Percentiles rank a stretch among this genome's conserved stretches.
Evolutionary conservation across 2,888 invertebrate genomes (phyloP).

Genomic region (Hipparchia sbordonii): DNA sequence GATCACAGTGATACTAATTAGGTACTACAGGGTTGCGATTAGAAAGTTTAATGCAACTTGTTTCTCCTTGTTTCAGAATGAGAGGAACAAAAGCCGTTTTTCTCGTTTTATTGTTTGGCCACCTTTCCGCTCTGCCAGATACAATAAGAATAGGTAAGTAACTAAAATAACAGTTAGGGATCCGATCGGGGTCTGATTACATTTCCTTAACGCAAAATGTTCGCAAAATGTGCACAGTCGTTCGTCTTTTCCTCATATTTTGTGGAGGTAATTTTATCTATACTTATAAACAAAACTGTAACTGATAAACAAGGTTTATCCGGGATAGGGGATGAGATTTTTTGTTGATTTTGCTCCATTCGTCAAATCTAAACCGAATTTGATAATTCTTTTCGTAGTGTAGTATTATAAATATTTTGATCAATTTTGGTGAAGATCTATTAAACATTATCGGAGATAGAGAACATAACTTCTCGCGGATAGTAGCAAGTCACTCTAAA

Average conservation of each 20-base stretch:
- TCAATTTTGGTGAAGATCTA: too few species aligned
- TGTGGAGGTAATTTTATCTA: background rate
- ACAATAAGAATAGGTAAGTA: slow-evolving; percentile 81
- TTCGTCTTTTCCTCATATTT: background rate
- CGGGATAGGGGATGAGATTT: too few species aligned
- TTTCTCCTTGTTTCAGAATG: slow-evolving; percentile 70
- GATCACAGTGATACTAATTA: slow-evolving; percentile 11
- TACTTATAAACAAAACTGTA: too few species aligned
- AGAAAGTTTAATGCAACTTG: slow-evolving; percentile 31
- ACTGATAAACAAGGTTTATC: too few species aligned
- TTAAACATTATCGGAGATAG: too few species aligned
- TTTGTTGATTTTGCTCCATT: too few species aligned
- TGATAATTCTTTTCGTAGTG: too few species aligned
- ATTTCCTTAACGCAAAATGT: slow-evolving; percentile 4
- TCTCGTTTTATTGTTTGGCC: slow-evolving; percentile 73
- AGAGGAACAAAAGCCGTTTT: slow-evolving; percentile 69
- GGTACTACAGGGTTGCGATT: slow-evolving; percentile 4
- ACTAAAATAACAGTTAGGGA: slow-evolving; percentile 17
- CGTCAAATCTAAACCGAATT: too few species aligned
- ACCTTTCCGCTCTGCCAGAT: slow-evolving; percentile 78
- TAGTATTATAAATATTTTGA: too few species aligned
- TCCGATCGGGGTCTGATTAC: slow-evolving; percentile 5
- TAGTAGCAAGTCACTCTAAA: too few species aligned
- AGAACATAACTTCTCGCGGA: too few species aligned
- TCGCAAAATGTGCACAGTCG: background rate